Evolutionary conservation across 35 echinoderm and acorn worm species (phyloP), one percentile per base, ranked within the genome.

Genomic region (Apostichopus californicus): DNA sequence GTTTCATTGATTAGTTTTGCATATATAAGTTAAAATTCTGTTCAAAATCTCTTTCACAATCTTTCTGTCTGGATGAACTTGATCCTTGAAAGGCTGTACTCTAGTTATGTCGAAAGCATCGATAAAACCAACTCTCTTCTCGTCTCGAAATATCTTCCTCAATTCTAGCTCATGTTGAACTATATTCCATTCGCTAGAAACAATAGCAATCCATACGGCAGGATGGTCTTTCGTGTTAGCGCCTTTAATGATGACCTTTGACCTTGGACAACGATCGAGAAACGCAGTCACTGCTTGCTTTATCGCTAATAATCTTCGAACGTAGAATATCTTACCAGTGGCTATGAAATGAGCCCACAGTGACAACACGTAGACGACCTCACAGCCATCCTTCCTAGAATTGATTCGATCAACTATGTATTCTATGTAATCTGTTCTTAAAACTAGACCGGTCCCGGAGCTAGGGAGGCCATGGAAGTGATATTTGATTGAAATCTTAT

Each of bases 61-160:
- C 54, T 54, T 8, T 12, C 5, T 77, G 64, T 90, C 26, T 1
- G 91, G 91, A 87, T 92, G 91, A 1, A 92, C 77, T 12, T 56
- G 10, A 54, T 92, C 79, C 25, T 23, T 87, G 60, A 15, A 80
- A 14, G 60, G 81, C 55, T 92, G 91, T 14, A 78, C 79, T 56
- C 63, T 85, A 4, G 91, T 92, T 21, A 92, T 73, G 57, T 92
- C 91, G n/a, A 68, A 92, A 17, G 91, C 91, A 65, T 92, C 91
- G 1, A 92, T 13, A 28, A 92, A 92, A 24, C 91, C 91, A 25
- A 92, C 24, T 15, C 79, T 92, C 20, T 54, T 3, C n/a, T 92
- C 79, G 14, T 28, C 24, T 22, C 12, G 7, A 58, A 92, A 83
- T 4, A 92, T 13, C 60, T 73, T 26, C 80, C 80, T 92, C 12